These are phyloP conservation scores for Semaprochilodus insignis DNA, from an alignment of 2,797 vertebrate genomes.

Conservation along the genomic window DNA sequence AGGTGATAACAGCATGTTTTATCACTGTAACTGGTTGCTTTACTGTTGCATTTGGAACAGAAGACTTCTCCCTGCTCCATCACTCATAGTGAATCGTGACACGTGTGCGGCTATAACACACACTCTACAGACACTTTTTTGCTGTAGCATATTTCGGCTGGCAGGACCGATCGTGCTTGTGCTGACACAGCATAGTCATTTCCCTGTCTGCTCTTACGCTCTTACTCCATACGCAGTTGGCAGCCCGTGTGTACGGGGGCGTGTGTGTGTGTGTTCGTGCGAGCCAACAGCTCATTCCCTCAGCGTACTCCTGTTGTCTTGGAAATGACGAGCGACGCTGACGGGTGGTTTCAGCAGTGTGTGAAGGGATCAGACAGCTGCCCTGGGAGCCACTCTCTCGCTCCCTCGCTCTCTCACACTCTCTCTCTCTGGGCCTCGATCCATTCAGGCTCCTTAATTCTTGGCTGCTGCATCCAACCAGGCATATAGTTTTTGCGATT, in stretches of 20 bases:
- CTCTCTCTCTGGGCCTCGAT: constrained; percentile 36
- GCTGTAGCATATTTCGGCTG: constrained; percentile 5
- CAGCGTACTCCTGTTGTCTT: constrained; percentile 51
- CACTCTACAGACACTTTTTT: constrained; percentile 9
- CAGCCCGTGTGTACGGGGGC: background rate
- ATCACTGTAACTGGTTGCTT: background rate
- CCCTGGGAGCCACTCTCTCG: constrained; percentile 24
- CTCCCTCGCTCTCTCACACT: background rate
- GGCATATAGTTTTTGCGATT: constrained; percentile 35
- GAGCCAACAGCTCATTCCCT: constrained; percentile 42
- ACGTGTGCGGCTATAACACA: background rate
- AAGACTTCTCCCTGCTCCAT: constrained; percentile 5
- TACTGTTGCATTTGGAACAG: background rate
- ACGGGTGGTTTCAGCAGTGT: constrained; percentile 48
- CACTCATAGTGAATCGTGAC: background rate
- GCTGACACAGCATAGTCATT: constrained; percentile 34
- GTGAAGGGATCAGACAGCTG: constrained; percentile 56
- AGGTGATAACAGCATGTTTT: no score
- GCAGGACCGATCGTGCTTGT: constrained; percentile 30
- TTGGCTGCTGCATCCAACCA: constrained; percentile 37
- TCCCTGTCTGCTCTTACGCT: constrained; percentile 25
- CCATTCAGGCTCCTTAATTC: constrained; percentile 32
- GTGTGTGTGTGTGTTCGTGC: constrained; percentile 24
- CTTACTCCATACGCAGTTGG: constrained; percentile 39
- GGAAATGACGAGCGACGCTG: constrained; percentile 52